These are phyloP conservation scores for Pagetopsis macropterus DNA, from an alignment of 2,797 vertebrate species.

Conservation along the genomic window DNA sequence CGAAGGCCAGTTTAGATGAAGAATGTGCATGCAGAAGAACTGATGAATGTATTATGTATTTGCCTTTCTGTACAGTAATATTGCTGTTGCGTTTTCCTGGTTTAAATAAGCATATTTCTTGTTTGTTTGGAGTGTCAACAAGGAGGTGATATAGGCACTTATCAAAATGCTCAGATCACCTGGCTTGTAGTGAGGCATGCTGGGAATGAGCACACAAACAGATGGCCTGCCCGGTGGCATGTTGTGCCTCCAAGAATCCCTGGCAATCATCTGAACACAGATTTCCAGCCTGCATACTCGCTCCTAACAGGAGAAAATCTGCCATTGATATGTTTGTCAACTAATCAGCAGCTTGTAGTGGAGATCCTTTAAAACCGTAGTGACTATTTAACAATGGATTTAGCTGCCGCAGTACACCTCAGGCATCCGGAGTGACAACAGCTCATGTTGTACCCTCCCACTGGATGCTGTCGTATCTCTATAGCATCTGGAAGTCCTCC, in stretches of 20 bases:
- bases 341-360: background rate
- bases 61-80: constrained; percentile 6
- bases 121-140: background rate
- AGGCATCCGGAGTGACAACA: background rate
- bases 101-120: background rate
- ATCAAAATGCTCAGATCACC: constrained; percentile 24
- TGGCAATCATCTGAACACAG: constrained; percentile 32
- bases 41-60: constrained; percentile 11
- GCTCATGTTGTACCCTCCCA: constrained; percentile 11
- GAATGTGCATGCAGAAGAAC: constrained; percentile 22
- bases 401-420: background rate
- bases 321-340: background rate
- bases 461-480: constrained; percentile 13
- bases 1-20: constrained; percentile 48
- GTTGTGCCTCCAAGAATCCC: constrained; percentile 58
- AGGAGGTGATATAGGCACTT: background rate
- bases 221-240: constrained; percentile 64
- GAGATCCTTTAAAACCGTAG: background rate
- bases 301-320: constrained; percentile 7
- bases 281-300: constrained; percentile 10
- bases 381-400: background rate
- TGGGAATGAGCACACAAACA: constrained; percentile 49
- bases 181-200: constrained; percentile 15
- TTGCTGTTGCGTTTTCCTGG: background rate
- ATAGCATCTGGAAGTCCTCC: constrained; percentile 22